Evolutionary conservation across 2,888 invertebrate genomes (phyloP), one percentile per base, ranked within the genome.

Genomic region (Hartigia nigra): DNA sequence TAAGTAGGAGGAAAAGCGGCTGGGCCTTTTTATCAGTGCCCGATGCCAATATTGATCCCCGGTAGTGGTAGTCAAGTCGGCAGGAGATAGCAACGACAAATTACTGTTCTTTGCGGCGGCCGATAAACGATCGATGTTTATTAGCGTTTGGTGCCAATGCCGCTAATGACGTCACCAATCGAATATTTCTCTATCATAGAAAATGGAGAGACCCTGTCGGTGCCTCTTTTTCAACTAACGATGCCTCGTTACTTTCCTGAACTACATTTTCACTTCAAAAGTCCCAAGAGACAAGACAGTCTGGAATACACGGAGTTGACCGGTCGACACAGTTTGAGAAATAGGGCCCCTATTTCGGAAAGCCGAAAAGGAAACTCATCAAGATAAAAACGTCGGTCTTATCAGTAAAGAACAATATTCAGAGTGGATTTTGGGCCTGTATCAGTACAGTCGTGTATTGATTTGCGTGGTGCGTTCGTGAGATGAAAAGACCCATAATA

Each of bases 11-110:
- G 31, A 72, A 72, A n/a, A n/a, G n/a, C 9, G 72, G 69, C 37
- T 70, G 74, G 78, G 76, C 83, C 31, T 72, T 31, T 72, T 88
- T 88, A 89, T 89, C 88, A 81, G 83, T 55, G 77, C 77, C 80
- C 77, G 80, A 79, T 82, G 84, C 85, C 85, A 87, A 86, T 86
- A 84, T 87, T 86, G 85, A 88, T 87, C 84, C 84, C 81, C 81
- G 77, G 74, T 79, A 76, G 77, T 79, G 80, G 82, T 76, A 78
- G 79, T 69, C 39, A 81, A 76, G 37, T 76, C 74, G 79, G 78
- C 80, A 80, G 77, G 74, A 74, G 84, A 87, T 86, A 86, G 76
- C 81, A 35, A 76, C 80, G 82, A 85, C 85, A 86, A 86, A 88
- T 85, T 87, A 84, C 81, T 78, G 81, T 82, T 81, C 80, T 83